Evolutionary conservation across 2,113 vertebrate species (phyloP), one percentile per base, ranked within the genome.

Genomic region (Axis porcinus): DNA sequence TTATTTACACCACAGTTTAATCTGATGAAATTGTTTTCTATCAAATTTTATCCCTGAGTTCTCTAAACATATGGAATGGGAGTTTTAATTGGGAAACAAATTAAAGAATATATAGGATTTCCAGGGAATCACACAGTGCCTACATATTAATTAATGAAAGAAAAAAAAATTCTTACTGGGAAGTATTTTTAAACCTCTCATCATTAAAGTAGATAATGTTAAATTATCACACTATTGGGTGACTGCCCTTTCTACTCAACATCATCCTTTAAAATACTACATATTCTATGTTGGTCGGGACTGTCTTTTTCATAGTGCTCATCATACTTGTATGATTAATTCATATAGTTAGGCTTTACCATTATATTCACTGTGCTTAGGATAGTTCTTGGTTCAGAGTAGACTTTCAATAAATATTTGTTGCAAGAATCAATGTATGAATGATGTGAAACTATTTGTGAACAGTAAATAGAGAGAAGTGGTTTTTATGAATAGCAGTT

Each of bases 111-210:
- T 19, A 45, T 54, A 82, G 16, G 33, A 89, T 58, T 91, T 93
- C 14, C 12, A 91, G 52, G 25, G 36, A 76, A 74, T 76, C 12
- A 89, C 54, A 15, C 16, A 86, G 30, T 88, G 7, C 28, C 12
- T 89, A 52, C 7, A 58, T 84, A 76, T 74, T 95, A 95, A 89
- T 82, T 92, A 94, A 96, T 50, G 50, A 70, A 83, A 74, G 58
- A 91, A 91, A 91, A 45, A 45, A 2, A 55, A 19, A 52, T 1
- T 33, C 6, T 92, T 47, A 87, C 50, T 78, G 54, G 70, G 25
- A 89, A 85, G 2, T 89, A 60, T 60, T 92, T 92, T 96, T 91
- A 64, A 96, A 47, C 19, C 12, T 62, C 64, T 76, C 84, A 40
- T 94, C n/a, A 13, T 93, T 83, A 76, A 83, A 64, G 21, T 36